Evolutionary conservation across 1,140 invertebrate species (phyloP).

Genomic region (Plutomurus gul): DNA sequence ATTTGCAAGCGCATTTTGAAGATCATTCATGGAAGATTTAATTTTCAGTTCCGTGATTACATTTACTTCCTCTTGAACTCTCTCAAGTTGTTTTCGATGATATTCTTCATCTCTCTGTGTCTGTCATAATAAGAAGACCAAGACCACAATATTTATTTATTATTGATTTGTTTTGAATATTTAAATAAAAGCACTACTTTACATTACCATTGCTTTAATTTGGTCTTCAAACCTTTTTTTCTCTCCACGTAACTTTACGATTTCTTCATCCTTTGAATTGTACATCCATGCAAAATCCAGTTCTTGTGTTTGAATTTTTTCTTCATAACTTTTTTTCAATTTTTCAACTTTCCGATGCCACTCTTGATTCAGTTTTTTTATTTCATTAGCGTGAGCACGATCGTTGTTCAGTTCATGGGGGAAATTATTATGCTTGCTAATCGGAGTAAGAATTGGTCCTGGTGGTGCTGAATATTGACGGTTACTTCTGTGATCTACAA

Average conservation of each 20-base stretch:
- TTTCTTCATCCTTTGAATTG: constrained; percentile 66
- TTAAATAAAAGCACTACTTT: too few species aligned
- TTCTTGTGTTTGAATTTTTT: constrained; percentile 65
- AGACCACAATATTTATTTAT: too few species aligned
- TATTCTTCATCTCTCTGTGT: too few species aligned
- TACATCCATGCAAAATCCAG: constrained; percentile 67
- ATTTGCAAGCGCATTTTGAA: too few species aligned
- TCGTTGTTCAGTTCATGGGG: constrained; percentile 4
- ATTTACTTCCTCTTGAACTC: constrained; percentile 73
- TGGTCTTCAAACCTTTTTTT: constrained; percentile 66
- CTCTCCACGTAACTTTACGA: constrained; percentile 64
- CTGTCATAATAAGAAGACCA: too few species aligned
- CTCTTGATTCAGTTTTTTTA: constrained; percentile 64
- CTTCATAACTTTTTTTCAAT: constrained; percentile 61
- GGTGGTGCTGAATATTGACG: too few species aligned
- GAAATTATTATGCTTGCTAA: neutral
- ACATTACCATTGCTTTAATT: constrained; percentile 66
- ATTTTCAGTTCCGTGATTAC: too few species aligned
- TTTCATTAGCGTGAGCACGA: constrained; percentile 54
- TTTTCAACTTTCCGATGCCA: constrained; percentile 65
- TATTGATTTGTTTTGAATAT: too few species aligned
- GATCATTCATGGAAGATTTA: too few species aligned
- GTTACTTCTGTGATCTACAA: constrained; percentile 6
- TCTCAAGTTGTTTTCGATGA: constrained; percentile 66
- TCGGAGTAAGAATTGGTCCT: neutral